phyloP scores from a whole-genome alignment of 2,888 invertebrate genomes.

The Caenorhabditis auriculariae region DNA sequence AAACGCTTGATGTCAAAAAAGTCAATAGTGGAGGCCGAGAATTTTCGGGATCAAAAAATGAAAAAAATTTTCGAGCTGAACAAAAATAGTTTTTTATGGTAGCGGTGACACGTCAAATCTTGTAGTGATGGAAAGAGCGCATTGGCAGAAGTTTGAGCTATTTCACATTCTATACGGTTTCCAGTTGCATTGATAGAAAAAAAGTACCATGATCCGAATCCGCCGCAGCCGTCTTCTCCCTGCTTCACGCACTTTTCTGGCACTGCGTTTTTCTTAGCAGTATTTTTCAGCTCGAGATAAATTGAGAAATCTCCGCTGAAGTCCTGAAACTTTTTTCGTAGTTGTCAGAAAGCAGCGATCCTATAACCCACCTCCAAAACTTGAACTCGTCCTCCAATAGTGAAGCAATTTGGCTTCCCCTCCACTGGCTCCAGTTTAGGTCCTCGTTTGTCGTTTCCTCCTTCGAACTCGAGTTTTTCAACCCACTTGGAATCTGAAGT shows the following conservation, averaged over 20 bases:
- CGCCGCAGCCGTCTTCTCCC: conserved; percentile 57
- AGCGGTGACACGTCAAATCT: too few relatives aligned
- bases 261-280: conserved; percentile 58
- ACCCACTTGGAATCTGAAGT: conserved; percentile 51
- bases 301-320: conserved; percentile 61
- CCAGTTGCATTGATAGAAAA: too few relatives aligned
- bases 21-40: not conserved
- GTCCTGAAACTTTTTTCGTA: conserved; percentile 30
- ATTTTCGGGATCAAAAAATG: too few relatives aligned
- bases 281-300: conserved; percentile 55
- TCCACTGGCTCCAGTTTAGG: conserved; percentile 49
- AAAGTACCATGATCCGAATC: conserved; percentile 58
- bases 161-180: too few relatives aligned
- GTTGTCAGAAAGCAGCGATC: not conserved
- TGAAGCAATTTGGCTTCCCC: conserved; percentile 36
- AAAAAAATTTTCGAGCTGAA: not conserved
- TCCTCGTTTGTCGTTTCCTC: conserved; percentile 52
- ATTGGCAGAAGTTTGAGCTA: too few relatives aligned
- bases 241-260: conserved; percentile 59
- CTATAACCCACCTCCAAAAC: conserved; percentile 42
- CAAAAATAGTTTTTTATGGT: too few relatives aligned
- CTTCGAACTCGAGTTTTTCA: conserved; percentile 59
- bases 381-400: conserved; percentile 58
- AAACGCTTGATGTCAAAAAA: not conserved
- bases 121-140: too few relatives aligned